These are phyloP conservation scores for Myiotriccus ornatus DNA, from an alignment of 2,797 vertebrate species.

Conservation along the genomic window DNA sequence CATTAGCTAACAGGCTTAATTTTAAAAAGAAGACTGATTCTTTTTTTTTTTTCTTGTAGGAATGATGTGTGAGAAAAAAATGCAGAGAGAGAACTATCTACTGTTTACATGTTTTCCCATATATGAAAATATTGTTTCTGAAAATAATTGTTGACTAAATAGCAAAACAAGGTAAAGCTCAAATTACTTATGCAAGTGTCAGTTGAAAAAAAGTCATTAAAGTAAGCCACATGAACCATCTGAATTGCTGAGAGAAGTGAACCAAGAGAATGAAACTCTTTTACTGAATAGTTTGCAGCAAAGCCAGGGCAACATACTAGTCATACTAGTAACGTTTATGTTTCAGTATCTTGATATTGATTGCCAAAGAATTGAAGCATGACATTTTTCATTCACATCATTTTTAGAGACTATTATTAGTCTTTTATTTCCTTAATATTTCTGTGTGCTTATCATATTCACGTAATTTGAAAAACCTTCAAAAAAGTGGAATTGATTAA, in stretches of 20 bases:
- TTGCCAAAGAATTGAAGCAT: not conserved
- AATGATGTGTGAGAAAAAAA: not conserved
- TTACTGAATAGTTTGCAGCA: not conserved
- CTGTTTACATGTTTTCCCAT: not conserved
- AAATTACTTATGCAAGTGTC: not conserved
- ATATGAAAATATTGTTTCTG: not conserved
- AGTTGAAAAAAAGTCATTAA: not conserved
- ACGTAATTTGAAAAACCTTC: not conserved
- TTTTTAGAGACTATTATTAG: not conserved
- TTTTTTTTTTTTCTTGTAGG: not conserved
- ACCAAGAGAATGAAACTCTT: not conserved
- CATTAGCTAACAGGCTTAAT: not conserved
- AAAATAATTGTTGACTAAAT: not conserved
- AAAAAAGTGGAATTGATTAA: not conserved
- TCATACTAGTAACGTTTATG: not conserved
- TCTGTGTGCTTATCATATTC: not conserved
- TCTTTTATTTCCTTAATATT: not conserved
- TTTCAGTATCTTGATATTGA: not conserved
- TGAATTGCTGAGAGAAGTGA: not conserved
- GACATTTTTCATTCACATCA: not conserved
- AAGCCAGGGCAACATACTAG: not conserved
- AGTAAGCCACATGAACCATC: not conserved
- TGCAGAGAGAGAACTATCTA: not conserved
- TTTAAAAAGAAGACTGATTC: not conserved
- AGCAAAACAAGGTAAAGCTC: not conserved